Conservation (phyloP, 2,888 invertebrate genomes). For the Agrilus biguttatus region DNA sequence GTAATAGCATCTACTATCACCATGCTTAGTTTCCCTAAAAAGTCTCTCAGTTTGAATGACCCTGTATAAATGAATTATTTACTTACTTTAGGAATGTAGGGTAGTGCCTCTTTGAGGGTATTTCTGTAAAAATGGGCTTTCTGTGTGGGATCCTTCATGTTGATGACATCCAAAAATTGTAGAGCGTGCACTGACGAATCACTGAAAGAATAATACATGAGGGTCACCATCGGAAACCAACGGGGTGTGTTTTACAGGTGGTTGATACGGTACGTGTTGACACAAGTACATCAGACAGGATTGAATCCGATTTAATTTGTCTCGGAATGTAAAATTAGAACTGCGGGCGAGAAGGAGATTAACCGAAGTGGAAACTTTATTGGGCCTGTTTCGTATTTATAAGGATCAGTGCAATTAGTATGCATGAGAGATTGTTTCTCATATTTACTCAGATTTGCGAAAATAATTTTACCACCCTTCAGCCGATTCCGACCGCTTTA, state of each 20-base stretch:
- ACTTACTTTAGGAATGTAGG: conserved; percentile 76
- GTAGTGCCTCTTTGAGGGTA: conserved; percentile 74
- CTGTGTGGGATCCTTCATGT: conserved; percentile 79
- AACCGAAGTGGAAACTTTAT: not conserved
- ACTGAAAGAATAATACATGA: conserved; percentile 32
- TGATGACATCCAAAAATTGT: conserved; percentile 84
- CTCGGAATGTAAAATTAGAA: not conserved
- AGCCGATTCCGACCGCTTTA: no score
- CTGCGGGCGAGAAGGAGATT: not conserved
- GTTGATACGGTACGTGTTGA: no score
- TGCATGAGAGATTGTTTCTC: no score
- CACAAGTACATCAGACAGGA: no score
- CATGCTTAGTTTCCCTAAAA: no score
- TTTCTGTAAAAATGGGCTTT: conserved; percentile 82
- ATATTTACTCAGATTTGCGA: no score
- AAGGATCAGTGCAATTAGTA: no score
- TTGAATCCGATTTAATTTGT: not conserved
- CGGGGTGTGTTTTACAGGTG: no score
- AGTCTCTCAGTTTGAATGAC: no score
- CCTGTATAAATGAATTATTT: not conserved
- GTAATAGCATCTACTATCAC: no score
- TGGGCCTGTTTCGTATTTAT: no score
- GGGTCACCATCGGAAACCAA: not conserved
- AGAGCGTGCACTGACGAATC: conserved; percentile 85
- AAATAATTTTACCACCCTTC: no score